Evolutionary conservation across 2,113 vertebrate genomes (phyloP).

Genomic region (Scomber japonicus): DNA sequence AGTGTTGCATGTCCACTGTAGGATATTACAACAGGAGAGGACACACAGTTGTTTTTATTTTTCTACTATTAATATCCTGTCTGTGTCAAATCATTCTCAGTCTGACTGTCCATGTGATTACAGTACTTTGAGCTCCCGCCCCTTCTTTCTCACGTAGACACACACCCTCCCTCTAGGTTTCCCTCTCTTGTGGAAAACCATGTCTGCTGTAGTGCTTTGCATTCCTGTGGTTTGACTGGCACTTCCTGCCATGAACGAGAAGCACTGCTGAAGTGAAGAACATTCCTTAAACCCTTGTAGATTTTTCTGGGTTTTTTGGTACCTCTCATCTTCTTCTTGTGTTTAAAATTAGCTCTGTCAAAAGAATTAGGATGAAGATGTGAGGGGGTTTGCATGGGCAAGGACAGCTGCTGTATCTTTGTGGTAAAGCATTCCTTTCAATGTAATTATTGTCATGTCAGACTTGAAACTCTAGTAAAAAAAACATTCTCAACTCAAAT

Average conservation of each 20-base stretch:
- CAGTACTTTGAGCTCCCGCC: neutral
- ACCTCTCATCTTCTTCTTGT: neutral
- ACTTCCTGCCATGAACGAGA: constrained; percentile 31
- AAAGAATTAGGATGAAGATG: neutral
- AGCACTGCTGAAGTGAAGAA: neutral
- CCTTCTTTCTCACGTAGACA: constrained; percentile 12
- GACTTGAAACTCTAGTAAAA: too few species aligned
- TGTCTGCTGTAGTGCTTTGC: constrained; percentile 32
- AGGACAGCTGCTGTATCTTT: too few species aligned
- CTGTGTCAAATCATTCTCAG: neutral
- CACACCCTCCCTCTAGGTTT: neutral
- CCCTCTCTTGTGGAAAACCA: constrained; percentile 22
- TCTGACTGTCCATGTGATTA: constrained; percentile 1
- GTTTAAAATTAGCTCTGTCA: neutral
- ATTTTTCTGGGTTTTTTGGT: constrained; percentile 1
- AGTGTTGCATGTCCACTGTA: too few species aligned
- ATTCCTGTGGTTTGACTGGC: constrained; percentile 37
- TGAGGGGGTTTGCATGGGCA: neutral
- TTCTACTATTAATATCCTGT: too few species aligned
- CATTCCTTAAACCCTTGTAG: constrained; percentile 1
- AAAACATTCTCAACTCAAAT: too few species aligned
- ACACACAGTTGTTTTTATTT: too few species aligned
- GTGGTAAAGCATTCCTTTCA: too few species aligned
- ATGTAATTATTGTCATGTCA: too few species aligned
- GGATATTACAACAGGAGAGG: too few species aligned